Evolutionary conservation across 2,888 invertebrate species (phyloP), one percentile per base, ranked within the genome.

Genomic region (Cerceris ruficornis): DNA sequence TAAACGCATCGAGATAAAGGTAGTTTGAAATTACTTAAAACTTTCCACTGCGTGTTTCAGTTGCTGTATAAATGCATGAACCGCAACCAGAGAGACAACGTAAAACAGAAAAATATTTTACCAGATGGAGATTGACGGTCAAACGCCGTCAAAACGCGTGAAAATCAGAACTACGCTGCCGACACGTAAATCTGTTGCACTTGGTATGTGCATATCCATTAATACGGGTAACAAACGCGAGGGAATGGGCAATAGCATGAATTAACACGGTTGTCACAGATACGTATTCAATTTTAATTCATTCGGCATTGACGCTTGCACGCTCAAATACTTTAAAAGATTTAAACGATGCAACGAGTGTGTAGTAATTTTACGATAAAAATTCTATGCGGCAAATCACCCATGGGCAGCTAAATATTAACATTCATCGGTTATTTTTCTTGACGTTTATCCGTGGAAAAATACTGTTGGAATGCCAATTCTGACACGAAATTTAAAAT

Each of bases 91-190:
- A n/a, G 11, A 8, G 13, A 1, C n/a, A 9, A n/a, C 14, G 7
- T 9, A 7, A 52, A 9, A n/a, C 15, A n/a, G 9, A 28, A 7
- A 42, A 42, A 60, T 42, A 49, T 39, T 42, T 58, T 59, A 43
- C 52, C 49, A 9, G 15, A 1, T 13, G 17, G 60, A 15, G 72
- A 80, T 67, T 62, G 66, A 58, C 69, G 72, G 60, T 57, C 46
- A 55, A 69, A 50, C 62, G 15, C 58, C 66, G 72, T 69, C 49
- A 68, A 68, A 65, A 60, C 60, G 55, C 71, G 71, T 80, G 69
- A 72, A 78, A 65, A 75, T 72, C 75, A 61, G 69, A 57, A 58
- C 52, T 69, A 58, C 69, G 61, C 59, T 17, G 59, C 41, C 61
- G 52, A 42, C 43, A 42, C 39, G 50, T 69, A 69, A 59, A 46